phyloP scores from a whole-genome alignment of 2,797 vertebrate genomes.

The Melanotaenia boesemani region DNA sequence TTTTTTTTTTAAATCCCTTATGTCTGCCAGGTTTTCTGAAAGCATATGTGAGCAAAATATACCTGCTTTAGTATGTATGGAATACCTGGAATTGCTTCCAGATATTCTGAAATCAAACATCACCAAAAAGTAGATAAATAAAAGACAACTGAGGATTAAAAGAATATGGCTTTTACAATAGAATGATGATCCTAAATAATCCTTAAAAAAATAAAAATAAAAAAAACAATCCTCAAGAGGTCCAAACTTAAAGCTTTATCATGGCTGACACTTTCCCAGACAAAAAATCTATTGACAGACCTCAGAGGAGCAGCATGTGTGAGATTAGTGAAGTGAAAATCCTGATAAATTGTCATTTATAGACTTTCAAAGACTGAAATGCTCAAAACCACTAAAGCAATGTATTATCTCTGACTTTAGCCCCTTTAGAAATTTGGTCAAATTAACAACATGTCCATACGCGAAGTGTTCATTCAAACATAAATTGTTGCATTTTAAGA shows the following conservation, averaged over 20 bases:
- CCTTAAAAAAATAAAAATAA: background rate
- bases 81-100: background rate
- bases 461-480: background rate
- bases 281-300: background rate
- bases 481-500: slow-evolving; percentile 6
- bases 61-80: too few relatives aligned
- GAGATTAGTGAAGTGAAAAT: background rate
- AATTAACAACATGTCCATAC: background rate
- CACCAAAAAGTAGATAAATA: background rate
- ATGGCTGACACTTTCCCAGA: too few relatives aligned
- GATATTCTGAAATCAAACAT: background rate
- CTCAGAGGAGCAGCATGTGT: background rate
- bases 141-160: background rate
- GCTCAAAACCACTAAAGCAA: background rate
- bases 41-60: background rate
- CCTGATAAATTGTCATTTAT: background rate
- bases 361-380: background rate
- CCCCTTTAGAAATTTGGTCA: background rate
- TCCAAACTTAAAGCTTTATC: too few relatives aligned
- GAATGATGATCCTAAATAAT: background rate
- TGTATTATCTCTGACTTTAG: background rate
- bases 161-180: background rate
- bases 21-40: background rate
- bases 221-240: too few relatives aligned
- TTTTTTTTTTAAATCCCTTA: too few relatives aligned